phyloP scores from a whole-genome alignment of 2,113 vertebrate genomes.

The Prunella fulvescens region DNA sequence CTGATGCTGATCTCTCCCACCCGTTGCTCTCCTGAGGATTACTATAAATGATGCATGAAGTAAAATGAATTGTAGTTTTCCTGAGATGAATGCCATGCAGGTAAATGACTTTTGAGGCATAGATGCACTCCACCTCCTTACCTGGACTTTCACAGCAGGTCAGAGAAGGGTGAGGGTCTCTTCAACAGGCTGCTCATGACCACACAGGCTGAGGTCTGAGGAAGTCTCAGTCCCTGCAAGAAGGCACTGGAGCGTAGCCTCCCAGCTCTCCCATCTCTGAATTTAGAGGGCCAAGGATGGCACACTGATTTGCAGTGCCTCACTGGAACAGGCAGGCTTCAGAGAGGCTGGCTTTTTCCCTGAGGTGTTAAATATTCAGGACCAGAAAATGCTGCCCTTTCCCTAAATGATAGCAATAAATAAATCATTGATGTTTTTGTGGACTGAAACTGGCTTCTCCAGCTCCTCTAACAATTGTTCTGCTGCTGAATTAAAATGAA shows the following conservation, averaged over 20 bases:
- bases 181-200: neutral
- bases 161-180: neutral
- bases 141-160: neutral
- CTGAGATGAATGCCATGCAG: neutral
- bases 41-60: neutral
- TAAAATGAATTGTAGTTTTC: neutral
- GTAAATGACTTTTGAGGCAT: neutral
- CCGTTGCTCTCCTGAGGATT: neutral
- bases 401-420: constrained; percentile 39
- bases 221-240: neutral
- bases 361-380: neutral
- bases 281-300: neutral
- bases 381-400: constrained; percentile 33
- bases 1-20: neutral
- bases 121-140: neutral
- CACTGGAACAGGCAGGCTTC: neutral
- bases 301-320: neutral
- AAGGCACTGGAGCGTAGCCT: neutral
- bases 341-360: neutral
- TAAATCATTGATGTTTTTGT: constrained; percentile 37
- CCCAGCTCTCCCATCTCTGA: neutral
- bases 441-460: constrained; percentile 21
- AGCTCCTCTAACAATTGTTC: neutral
- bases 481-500: neutral
- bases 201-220: neutral